Evolutionary conservation across 2,888 invertebrate genomes (phyloP).

Genomic region (Harpalus rufipes): DNA sequence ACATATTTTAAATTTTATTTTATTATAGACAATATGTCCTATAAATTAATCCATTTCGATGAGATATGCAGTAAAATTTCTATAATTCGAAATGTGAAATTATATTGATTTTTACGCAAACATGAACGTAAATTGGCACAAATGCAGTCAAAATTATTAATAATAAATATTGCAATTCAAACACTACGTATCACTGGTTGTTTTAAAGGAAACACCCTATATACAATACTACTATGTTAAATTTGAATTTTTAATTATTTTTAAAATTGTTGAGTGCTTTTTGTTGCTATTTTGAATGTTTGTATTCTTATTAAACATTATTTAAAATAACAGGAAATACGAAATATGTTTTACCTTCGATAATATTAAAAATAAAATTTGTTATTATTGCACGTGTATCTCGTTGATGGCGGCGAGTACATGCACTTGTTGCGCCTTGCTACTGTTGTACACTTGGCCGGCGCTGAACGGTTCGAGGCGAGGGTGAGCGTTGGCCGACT

Average conservation of each 20-base stretch:
- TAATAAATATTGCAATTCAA: not conserved
- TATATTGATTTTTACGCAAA: not conserved
- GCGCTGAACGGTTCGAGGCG: slow-evolving; percentile 92
- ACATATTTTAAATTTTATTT: too few species aligned
- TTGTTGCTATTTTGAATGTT: not conserved
- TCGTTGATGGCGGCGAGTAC: slow-evolving; percentile 82
- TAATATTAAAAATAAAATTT: not conserved
- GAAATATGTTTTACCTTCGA: not conserved
- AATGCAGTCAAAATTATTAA: slow-evolving; percentile 9
- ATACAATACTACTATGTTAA: too few species aligned
- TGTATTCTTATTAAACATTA: too few species aligned
- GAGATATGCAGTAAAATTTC: too few species aligned
- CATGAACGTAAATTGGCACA: not conserved
- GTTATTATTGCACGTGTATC: slow-evolving; percentile 31
- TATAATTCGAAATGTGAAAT: too few species aligned
- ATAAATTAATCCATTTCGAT: too few species aligned
- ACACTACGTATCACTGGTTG: too few species aligned
- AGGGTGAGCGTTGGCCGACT: slow-evolving; percentile 82
- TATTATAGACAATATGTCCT: too few species aligned
- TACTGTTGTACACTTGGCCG: slow-evolving; percentile 95
- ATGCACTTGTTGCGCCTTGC: slow-evolving; percentile 94
- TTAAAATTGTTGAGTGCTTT: not conserved
- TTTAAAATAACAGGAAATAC: not conserved
- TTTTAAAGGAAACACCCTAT: too few species aligned
- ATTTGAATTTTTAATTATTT: not conserved